Conservation (phyloP, 23 tunicate genomes). For the Clavelina lepadiformis region DNA sequence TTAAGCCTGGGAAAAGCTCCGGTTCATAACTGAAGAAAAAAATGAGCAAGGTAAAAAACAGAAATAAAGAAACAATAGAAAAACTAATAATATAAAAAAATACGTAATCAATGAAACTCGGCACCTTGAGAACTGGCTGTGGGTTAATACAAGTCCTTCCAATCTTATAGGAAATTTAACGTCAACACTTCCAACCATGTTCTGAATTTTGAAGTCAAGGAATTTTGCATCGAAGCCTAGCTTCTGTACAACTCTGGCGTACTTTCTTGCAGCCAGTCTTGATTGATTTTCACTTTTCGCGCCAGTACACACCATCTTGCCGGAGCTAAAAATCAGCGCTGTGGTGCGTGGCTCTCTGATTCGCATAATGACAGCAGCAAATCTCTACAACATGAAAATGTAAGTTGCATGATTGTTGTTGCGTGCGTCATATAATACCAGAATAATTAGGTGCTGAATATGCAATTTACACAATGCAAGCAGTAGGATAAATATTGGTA, state of each 20-base stretch:
- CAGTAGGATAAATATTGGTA: too few relatives aligned
- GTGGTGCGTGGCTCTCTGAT: conserved; percentile 99
- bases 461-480: too few relatives aligned
- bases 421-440: too few relatives aligned
- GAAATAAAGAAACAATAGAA: background rate
- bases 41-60: background rate
- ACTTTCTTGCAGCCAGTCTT: conserved; percentile 92
- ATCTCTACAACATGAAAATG: conserved; percentile 80
- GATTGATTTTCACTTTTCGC: conserved; percentile 97
- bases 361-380: conserved; percentile 99
- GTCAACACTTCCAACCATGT: conserved; percentile 99
- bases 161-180: conserved; percentile 96
- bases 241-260: conserved; percentile 97
- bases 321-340: conserved; percentile 97
- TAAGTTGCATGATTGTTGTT: too few relatives aligned
- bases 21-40: conserved; percentile 85
- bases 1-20: conserved; percentile 95
- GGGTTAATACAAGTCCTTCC: conserved; percentile 85
- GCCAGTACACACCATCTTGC: conserved; percentile 99
- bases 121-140: conserved; percentile 96
- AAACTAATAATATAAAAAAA: background rate
- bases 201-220: conserved; percentile 93
- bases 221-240: conserved; percentile 98
- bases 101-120: background rate
- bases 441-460: too few relatives aligned